A percentile compares a stretch with the other conserved stretches of the same genome.
Conservation (phyloP, 2,797 vertebrate genomes). For the Cossypha heuglini region DNA sequence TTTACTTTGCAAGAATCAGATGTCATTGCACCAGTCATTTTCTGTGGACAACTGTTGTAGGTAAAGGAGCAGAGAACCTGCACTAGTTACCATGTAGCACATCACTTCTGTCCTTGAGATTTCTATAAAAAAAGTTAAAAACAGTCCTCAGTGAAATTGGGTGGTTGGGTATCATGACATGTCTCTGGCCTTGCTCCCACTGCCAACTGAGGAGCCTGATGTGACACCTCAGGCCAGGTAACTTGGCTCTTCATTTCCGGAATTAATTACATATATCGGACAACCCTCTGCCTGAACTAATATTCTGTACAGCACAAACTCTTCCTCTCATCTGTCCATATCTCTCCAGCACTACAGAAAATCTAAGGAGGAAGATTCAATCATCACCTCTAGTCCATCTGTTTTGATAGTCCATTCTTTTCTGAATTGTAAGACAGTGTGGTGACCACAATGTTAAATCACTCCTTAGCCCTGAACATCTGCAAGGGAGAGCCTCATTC, state of each 20-base stretch:
- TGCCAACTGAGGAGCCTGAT: background rate
- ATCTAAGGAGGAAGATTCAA: background rate
- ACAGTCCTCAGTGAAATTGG: background rate
- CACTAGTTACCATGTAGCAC: background rate
- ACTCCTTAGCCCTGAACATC: background rate
- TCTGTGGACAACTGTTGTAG: rapidly evolving
- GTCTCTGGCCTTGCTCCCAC: background rate
- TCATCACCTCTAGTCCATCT: background rate
- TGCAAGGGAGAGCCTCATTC: background rate
- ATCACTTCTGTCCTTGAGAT: background rate
- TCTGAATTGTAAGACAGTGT: background rate
- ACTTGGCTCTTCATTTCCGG: background rate
- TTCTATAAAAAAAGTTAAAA: background rate
- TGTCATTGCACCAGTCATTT: background rate
- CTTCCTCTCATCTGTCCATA: background rate
- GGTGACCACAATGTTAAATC: background rate
- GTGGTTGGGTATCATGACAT: rapidly evolving
- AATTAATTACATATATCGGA: background rate
- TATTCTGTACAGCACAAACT: background rate
- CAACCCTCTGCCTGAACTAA: background rate
- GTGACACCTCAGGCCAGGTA: background rate
- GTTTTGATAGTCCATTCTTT: background rate
- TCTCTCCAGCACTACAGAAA: background rate
- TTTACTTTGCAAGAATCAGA: background rate
- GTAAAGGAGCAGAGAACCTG: background rate